Conservation (phyloP, 1,140 invertebrate genomes). For the Asobara japonica region DNA sequence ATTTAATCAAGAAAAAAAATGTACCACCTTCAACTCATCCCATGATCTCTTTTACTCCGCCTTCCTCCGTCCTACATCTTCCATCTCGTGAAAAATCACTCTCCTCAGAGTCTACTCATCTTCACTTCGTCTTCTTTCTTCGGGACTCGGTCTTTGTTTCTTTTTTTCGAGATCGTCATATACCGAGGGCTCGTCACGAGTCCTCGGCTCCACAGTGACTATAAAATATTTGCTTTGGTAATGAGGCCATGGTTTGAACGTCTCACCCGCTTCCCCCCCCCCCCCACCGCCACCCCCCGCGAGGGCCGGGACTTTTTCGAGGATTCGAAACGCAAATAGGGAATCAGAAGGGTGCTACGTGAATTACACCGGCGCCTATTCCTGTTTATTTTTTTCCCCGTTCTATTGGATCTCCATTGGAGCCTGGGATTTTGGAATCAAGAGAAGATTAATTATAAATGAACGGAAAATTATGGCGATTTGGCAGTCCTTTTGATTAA, state of each 20-base stretch:
- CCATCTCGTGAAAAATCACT: constrained; percentile 35
- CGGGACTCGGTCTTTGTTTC: neutral
- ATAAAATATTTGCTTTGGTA: constrained; percentile 69
- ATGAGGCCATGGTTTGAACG: constrained; percentile 63
- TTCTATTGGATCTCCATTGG: no score
- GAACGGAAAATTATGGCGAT: no score
- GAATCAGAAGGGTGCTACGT: constrained; percentile 45
- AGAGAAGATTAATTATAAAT: no score
- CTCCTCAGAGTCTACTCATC: constrained; percentile 43
- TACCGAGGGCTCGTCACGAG: constrained; percentile 41
- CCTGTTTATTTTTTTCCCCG: no score
- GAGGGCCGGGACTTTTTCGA: constrained; percentile 31
- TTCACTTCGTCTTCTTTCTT: constrained; percentile 9
- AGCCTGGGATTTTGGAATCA: no score
- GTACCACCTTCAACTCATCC: constrained; percentile 7
- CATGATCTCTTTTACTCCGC: neutral
- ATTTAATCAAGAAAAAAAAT: no score
- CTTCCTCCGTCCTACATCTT: neutral
- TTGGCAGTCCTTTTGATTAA: no score
- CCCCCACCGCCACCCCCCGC: no score
- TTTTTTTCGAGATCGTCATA: constrained; percentile 35
- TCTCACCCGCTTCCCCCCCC: constrained; percentile 18
- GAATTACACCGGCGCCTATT: constrained; percentile 56
- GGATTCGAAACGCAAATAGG: constrained; percentile 63
- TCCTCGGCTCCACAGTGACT: constrained; percentile 58